phyloP scores from a whole-genome alignment of 1,140 invertebrate genomes.

The Hestina assimilis region DNA sequence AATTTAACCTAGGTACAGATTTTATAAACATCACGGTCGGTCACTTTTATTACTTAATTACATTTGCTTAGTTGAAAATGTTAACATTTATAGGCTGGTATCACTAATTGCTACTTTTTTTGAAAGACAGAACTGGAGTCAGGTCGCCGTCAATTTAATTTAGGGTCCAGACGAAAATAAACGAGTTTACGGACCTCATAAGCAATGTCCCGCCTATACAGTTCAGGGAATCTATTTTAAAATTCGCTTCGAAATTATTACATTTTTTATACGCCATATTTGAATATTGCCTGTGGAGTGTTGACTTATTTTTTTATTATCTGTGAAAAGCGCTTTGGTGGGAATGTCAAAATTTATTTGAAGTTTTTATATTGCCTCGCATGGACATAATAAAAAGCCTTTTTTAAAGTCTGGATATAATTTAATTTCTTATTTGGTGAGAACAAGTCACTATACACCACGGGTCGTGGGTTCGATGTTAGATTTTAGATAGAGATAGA shows the following conservation, averaged over 20 bases:
- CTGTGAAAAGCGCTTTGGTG: slow-evolving; percentile 1
- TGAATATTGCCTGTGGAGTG: slow-evolving; percentile 21
- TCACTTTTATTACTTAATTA: no score
- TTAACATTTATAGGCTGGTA: background rate
- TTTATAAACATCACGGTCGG: no score
- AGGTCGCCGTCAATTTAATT: slow-evolving; percentile 55
- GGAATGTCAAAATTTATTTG: no score
- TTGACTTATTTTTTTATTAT: background rate
- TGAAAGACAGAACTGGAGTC: slow-evolving; percentile 15
- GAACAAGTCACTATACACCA: no score
- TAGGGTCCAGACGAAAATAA: slow-evolving; percentile 66
- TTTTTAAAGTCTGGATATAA: no score
- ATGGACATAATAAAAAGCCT: no score
- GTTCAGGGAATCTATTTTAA: slow-evolving; percentile 64
- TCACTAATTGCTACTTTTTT: slow-evolving; percentile 14
- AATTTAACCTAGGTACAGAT: no score
- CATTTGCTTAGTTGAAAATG: background rate
- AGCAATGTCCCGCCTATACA: slow-evolving; percentile 61
- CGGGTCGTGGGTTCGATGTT: no score
- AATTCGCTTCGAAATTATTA: slow-evolving; percentile 55
- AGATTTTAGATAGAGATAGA: no score
- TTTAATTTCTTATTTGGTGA: no score
- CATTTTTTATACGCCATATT: slow-evolving; percentile 43
- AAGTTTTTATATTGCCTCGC: no score
- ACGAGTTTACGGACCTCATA: slow-evolving; percentile 53